A percentile compares a stretch with the other conserved stretches of the same genome.
Evolutionary conservation across 2,113 vertebrate genomes (phyloP).

Genomic region (Tupaia tana): DNA sequence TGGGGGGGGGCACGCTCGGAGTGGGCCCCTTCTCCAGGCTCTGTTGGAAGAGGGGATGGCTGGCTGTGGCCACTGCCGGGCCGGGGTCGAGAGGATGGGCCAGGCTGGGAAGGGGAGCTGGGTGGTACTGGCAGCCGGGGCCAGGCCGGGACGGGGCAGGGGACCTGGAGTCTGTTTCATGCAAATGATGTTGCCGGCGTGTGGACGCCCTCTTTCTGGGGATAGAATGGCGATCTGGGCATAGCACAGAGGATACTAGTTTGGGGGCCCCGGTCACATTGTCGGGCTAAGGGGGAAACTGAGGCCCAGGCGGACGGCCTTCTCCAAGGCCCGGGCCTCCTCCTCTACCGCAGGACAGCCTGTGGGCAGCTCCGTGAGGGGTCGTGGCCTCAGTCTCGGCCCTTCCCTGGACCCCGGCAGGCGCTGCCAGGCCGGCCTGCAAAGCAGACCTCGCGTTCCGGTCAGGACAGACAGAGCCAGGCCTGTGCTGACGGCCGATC

Average conservation of each 20-base stretch:
- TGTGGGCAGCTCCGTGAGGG: not conserved
- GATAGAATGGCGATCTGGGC: not conserved
- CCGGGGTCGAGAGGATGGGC: accelerated
- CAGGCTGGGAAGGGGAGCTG: not conserved
- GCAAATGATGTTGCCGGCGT: not conserved
- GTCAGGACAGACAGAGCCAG: not conserved
- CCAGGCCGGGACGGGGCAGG: too few species aligned
- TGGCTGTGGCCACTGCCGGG: not conserved
- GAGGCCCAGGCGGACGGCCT: not conserved
- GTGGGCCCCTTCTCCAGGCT: not conserved
- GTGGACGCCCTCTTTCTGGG: not conserved
- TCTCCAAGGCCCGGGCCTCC: not conserved
- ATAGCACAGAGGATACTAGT: accelerated
- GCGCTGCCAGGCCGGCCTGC: not conserved
- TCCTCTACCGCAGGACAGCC: not conserved
- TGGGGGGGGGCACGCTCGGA: too few species aligned
- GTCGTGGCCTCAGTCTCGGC: not conserved
- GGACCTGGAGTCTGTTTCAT: not conserved
- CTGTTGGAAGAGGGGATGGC: not conserved
- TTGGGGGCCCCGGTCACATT: not conserved
- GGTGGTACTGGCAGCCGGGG: too few species aligned
- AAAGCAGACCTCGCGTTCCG: not conserved
- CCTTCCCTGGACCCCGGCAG: not conserved
- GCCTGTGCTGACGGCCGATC: not conserved
- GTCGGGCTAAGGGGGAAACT: not conserved